A percentile compares a stretch with the other conserved stretches of the same genome.
phyloP scores from a whole-genome alignment of 2,797 vertebrate genomes.

The Tamandua tetradactyla region DNA sequence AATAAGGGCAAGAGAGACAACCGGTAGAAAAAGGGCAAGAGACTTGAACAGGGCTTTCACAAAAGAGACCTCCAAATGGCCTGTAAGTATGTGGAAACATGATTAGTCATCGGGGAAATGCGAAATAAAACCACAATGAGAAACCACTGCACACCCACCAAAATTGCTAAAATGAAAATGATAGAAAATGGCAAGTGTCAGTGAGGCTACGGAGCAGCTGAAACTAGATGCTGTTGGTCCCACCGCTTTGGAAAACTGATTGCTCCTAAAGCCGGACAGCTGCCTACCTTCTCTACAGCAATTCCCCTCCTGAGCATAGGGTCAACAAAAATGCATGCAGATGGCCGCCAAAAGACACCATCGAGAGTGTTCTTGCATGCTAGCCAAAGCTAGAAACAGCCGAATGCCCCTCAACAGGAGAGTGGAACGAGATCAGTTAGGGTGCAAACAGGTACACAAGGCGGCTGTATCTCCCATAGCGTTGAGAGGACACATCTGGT shows the following conservation, averaged over 20 bases:
- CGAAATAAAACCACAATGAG: not conserved
- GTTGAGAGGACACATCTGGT: not conserved
- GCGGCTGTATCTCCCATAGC: accelerated
- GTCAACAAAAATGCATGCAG: not conserved
- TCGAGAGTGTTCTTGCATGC: not conserved
- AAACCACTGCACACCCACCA: no score
- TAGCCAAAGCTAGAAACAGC: not conserved
- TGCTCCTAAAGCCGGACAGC: not conserved
- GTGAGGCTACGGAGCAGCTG: not conserved
- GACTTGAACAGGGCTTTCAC: not conserved
- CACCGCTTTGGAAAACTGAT: not conserved
- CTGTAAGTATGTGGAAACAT: not conserved
- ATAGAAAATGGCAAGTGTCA: not conserved
- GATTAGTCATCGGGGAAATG: not conserved
- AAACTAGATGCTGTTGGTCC: accelerated
- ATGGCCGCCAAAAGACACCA: not conserved
- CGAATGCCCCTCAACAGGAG: not conserved
- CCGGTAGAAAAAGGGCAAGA: not conserved
- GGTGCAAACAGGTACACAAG: accelerated
- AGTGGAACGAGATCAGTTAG: not conserved
- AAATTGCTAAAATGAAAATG: not conserved
- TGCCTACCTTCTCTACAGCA: accelerated
- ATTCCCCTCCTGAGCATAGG: not conserved
- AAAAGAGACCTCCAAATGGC: not conserved
- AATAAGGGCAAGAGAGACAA: not conserved